Evolutionary conservation across 2,797 vertebrate genomes (phyloP), one percentile per base, ranked within the genome.

Genomic region (Neopelma chrysocephalum): DNA sequence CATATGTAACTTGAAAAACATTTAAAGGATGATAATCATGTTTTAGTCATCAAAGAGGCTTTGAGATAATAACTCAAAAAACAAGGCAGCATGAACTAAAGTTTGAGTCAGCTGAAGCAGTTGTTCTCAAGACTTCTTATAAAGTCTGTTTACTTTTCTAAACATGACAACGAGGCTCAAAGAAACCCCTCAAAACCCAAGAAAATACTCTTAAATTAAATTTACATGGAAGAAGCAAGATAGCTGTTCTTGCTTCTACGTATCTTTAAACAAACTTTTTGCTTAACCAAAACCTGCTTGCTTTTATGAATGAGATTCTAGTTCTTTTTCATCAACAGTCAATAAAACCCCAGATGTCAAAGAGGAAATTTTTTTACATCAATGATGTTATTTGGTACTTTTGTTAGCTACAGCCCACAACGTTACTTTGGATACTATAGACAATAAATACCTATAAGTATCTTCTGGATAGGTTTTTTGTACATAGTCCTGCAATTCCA

Each of bases 401-500:
- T 76, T 32, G 42, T 54, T 83, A 89, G 72, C 77, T 86, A 64
- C 0, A 10, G 85, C 71, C 83, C 90, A 94, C 60, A 90, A 40
- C 42, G 80, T 95, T 84, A 89, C 71, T 96, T 86, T 91, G 88
- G 65, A 82, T 88, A 93, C 90, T 96, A 92, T 5, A 93, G 65
- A 97, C 60, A 94, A 92, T 96, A 96, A 94, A 93, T 98, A 99
- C 99, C 99, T 99, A 98, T 99, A 99, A 17, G 98, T 99, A 96
- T 99, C 99, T 85, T 99, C 99, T 16, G 99, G 99, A 97, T 99
- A 99, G 7, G 99, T 99, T 98, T 99, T 99, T 97, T 99, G 99
- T 66, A 99, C 99, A 50, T 99, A 99, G 97, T 99, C 99, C 98
- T 99, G 99, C 91, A 99, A 97, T 97, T 99, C 99, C 99, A 99